A percentile compares a stretch with the other conserved stretches of the same genome.
phyloP scores from a whole-genome alignment of 1,140 invertebrate species.

The Camponotus floridanus region DNA sequence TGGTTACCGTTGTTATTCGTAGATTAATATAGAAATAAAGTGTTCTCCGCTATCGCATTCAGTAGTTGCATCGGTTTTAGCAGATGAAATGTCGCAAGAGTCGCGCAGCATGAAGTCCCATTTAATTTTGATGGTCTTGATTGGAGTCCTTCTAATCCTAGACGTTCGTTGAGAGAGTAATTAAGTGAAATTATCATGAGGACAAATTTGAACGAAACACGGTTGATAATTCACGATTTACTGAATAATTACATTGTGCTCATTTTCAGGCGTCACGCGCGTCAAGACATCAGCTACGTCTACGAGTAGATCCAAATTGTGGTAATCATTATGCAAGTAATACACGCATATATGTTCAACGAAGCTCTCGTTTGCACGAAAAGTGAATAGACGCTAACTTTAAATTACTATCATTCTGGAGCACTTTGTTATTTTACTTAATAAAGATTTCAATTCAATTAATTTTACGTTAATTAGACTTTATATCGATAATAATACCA shows the following conservation, averaged over 20 bases:
- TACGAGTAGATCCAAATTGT: slow-evolving; percentile 57
- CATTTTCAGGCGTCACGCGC: slow-evolving; percentile 59
- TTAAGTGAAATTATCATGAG: slow-evolving; percentile 50
- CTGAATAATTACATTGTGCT: slow-evolving; percentile 33
- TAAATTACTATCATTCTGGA: slow-evolving; percentile 7
- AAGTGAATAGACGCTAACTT: not conserved
- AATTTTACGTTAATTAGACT: not conserved
- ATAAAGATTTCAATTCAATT: not conserved
- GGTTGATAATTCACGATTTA: slow-evolving; percentile 2
- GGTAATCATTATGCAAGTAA: slow-evolving; percentile 59
- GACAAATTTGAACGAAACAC: not conserved
- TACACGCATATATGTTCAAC: not conserved
- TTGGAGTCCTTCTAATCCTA: slow-evolving; percentile 68
- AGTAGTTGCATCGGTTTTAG: slow-evolving; percentile 22
- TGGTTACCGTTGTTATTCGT: slow-evolving; percentile 4
- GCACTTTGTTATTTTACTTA: not conserved
- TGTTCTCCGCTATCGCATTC: not conserved
- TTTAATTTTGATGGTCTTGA: slow-evolving; percentile 18
- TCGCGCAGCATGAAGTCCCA: slow-evolving; percentile 14
- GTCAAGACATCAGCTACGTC: not conserved
- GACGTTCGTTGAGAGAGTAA: slow-evolving; percentile 77
- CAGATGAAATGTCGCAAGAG: slow-evolving; percentile 21
- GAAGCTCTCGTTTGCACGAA: not conserved
- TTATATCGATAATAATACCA: not conserved
- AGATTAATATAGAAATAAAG: slow-evolving; percentile 28